A percentile compares a stretch with the other conserved stretches of the same genome.
Evolutionary conservation across 2,797 vertebrate species (phyloP).

Genomic region (Pelobates cultripes): DNA sequence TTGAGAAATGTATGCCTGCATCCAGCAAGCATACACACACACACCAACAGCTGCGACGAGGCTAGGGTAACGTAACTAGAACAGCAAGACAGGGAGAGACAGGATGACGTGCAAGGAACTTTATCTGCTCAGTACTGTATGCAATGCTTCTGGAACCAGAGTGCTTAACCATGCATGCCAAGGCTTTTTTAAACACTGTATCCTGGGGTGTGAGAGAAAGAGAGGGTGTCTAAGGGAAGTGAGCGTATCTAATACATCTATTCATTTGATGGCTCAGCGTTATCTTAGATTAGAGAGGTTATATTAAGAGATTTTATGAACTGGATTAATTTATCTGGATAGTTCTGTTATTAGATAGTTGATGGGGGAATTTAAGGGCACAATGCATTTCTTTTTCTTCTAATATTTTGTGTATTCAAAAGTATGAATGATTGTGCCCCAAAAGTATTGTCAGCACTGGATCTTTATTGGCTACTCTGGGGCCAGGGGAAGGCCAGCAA

Average conservation of each 20-base stretch:
- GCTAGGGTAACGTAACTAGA: conserved; percentile 27
- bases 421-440: too few species aligned
- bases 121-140: conserved; percentile 39
- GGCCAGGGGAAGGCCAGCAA: too few species aligned
- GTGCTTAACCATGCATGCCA: conserved; percentile 31
- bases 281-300: conserved; percentile 38
- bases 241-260: conserved; percentile 21
- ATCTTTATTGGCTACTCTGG: too few species aligned
- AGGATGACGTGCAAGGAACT: conserved; percentile 15
- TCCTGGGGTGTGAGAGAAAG: conserved; percentile 20
- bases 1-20: conserved; percentile 19
- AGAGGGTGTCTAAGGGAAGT: conserved; percentile 23
- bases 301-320: conserved; percentile 26
- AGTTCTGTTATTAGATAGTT: conserved; percentile 12
- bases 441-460: too few species aligned
- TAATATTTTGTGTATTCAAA: too few species aligned
- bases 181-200: conserved; percentile 41
- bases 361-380: not conserved
- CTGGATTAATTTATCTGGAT: conserved; percentile 27
- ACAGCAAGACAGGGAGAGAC: conserved; percentile 1
- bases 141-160: conserved; percentile 29
- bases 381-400: not conserved
- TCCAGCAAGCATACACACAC: conserved; percentile 12
- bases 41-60: conserved; percentile 42
- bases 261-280: conserved; percentile 43